phyloP scores from a whole-genome alignment of 2,888 invertebrate species.

The Eupithecia abbreviata region DNA sequence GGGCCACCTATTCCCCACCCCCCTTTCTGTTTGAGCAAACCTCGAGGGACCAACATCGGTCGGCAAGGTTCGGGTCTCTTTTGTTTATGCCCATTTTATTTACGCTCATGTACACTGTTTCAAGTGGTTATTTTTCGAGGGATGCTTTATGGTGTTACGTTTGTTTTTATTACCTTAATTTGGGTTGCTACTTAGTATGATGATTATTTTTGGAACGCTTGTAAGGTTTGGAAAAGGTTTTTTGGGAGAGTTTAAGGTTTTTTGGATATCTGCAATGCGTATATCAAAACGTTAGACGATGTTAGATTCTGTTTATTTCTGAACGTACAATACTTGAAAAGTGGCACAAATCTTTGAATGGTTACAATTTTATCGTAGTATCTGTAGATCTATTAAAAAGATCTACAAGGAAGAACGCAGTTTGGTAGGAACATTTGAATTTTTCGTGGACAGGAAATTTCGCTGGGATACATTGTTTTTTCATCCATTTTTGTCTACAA shows the following conservation, averaged over 20 bases:
- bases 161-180: constrained; percentile 42
- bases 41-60: constrained; percentile 58
- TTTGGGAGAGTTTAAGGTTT: background rate
- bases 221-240: background rate
- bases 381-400: background rate
- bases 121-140: constrained; percentile 47
- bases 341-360: background rate
- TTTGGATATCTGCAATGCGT: background rate
- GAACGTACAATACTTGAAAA: background rate
- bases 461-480: background rate
- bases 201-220: constrained; percentile 24
- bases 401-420: background rate
- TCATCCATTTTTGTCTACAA: too few relatives aligned
- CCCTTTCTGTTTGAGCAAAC: constrained; percentile 50
- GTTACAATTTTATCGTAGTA: background rate
- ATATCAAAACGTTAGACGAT: background rate
- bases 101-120: constrained; percentile 57
- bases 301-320: background rate
- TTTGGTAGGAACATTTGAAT: background rate
- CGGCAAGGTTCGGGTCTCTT: constrained; percentile 60
- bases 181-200: constrained; percentile 23
- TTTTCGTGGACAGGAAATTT: background rate
- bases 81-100: constrained; percentile 75
- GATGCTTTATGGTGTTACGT: constrained; percentile 38
- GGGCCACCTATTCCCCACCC: constrained; percentile 21